Evolutionary conservation across 2,113 vertebrate species (phyloP).

Genomic region (Pseudolaguvia tuberculata): DNA sequence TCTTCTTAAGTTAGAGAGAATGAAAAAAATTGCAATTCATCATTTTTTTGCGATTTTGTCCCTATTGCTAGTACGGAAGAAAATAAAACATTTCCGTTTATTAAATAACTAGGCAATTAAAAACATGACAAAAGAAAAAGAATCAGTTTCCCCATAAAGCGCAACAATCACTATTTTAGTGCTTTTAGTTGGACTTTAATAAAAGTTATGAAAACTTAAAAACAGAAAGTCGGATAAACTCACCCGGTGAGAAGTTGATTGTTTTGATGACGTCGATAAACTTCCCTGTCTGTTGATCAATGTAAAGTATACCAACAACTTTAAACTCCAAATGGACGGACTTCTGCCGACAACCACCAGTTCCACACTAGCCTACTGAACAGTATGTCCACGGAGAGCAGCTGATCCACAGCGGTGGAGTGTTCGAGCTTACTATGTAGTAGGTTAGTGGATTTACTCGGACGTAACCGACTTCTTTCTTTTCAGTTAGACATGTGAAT

Average conservation of each 20-base stretch:
- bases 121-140: neutral
- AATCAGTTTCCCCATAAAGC: neutral
- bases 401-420: neutral
- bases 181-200: neutral
- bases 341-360: neutral
- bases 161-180: neutral
- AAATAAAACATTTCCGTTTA: neutral
- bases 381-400: neutral
- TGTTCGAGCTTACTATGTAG: neutral
- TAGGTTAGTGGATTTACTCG: neutral
- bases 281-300: conserved; percentile 46
- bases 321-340: neutral
- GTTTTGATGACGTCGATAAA: conserved; percentile 16
- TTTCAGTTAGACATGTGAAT: conserved; percentile 1
- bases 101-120: neutral
- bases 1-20: neutral
- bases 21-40: neutral
- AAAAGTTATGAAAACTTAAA: neutral
- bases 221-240: conserved; percentile 12
- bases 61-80: neutral
- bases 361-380: neutral
- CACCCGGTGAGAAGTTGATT: conserved; percentile 25
- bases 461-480: conserved; percentile 17
- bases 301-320: conserved; percentile 24
- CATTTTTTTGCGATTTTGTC: no score